Percentiles rank a stretch among this genome's conserved stretches.
Evolutionary conservation across 2,113 vertebrate genomes (phyloP).

Genomic region (Penelope pileata): DNA sequence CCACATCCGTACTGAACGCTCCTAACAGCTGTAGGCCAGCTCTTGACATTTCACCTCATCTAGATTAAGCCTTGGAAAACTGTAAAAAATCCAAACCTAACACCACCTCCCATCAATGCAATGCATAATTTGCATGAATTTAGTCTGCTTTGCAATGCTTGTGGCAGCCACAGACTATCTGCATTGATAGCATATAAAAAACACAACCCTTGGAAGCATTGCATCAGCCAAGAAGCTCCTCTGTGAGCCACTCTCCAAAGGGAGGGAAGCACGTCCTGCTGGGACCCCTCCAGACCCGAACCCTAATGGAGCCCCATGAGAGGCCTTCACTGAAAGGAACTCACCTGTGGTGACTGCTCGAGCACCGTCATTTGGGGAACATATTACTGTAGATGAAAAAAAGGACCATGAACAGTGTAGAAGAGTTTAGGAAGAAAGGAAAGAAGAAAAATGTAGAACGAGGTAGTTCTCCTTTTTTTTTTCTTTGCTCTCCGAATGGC

Average conservation of each 20-base stretch:
- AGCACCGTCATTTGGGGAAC: neutral
- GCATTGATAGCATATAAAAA: neutral
- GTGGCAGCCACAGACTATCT: neutral
- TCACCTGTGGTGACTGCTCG: neutral
- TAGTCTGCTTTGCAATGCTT: neutral
- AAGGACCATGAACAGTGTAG: neutral
- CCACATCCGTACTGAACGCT: neutral
- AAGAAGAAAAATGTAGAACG: neutral
- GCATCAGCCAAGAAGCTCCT: constrained; percentile 35
- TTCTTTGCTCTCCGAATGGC: neutral
- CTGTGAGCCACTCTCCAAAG: constrained; percentile 2
- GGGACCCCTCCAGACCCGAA: constrained; percentile 14
- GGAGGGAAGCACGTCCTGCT: neutral
- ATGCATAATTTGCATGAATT: neutral
- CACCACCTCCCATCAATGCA: neutral
- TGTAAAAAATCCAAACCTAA: neutral
- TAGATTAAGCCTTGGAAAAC: neutral
- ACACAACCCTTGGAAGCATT: constrained; percentile 1
- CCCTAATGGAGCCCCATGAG: neutral
- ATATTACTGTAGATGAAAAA: neutral
- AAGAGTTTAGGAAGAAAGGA: neutral
- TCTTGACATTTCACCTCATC: constrained; percentile 41
- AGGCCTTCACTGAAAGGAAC: constrained; percentile 9
- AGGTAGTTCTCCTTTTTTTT: neutral
- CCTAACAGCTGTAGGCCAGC: neutral